Conservation (phyloP, 2,113 vertebrate species). For the Brevimyrus niger region DNA sequence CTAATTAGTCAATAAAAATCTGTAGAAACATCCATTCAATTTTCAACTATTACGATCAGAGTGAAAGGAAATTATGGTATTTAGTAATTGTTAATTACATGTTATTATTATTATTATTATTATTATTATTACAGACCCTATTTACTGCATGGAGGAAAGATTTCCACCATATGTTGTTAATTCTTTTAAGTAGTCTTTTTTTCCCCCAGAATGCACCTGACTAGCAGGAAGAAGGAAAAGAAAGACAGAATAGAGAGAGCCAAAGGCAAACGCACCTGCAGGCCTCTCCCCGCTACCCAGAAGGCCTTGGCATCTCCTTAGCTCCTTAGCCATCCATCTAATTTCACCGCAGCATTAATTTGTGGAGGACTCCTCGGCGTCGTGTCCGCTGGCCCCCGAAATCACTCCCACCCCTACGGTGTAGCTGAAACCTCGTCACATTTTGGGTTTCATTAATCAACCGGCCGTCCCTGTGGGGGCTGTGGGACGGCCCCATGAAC, state of each 20-base stretch:
- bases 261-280: constrained; percentile 2
- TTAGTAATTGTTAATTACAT: not conserved
- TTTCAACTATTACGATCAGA: not conserved
- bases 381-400: constrained; percentile 27
- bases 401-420: not conserved
- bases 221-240: not conserved
- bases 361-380: constrained; percentile 33
- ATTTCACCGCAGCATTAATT: constrained; percentile 42
- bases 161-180: not conserved
- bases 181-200: not conserved
- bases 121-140: not conserved
- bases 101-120: not conserved
- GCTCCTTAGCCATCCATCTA: constrained; percentile 13
- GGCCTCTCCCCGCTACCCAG: constrained; percentile 25
- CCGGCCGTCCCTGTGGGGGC: constrained; percentile 24
- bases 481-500: constrained; percentile 34
- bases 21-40: not conserved
- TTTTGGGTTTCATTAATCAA: constrained; percentile 47
- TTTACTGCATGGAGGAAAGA: not conserved
- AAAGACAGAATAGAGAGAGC: not conserved
- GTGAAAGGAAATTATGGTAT: not conserved
- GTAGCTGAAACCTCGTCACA: constrained; percentile 29
- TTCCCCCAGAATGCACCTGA: not conserved
- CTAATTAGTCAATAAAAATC: not conserved
- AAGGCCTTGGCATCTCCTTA: constrained; percentile 21